phyloP scores from a whole-genome alignment of 1,140 invertebrate genomes.

The Neoseiulus cucumeris region DNA sequence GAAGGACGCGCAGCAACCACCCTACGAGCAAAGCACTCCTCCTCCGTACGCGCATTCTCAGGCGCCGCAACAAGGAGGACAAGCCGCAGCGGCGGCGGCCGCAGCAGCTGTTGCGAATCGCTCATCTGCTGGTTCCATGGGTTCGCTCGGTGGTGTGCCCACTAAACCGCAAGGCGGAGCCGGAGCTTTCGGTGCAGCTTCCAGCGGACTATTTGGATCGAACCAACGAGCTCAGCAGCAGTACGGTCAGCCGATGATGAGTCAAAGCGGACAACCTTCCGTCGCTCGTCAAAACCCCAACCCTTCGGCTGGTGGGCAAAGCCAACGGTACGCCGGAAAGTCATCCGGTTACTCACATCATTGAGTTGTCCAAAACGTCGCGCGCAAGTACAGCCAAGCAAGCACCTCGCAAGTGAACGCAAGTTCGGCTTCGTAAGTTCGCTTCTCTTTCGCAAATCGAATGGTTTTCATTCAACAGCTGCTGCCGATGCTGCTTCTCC shows the following conservation, averaged over 20 bases:
- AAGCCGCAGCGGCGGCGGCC: background rate
- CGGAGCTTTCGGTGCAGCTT: background rate
- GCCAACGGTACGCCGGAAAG: slow-evolving; percentile 5
- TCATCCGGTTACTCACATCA: slow-evolving; percentile 6
- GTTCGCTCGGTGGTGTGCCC: background rate
- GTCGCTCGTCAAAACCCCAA: background rate
- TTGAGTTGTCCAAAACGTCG: background rate
- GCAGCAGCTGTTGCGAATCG: background rate
- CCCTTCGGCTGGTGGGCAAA: background rate
- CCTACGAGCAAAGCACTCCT: slow-evolving; percentile 3
- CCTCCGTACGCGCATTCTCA: background rate
- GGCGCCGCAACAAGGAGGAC: background rate
- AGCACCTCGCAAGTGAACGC: no score
- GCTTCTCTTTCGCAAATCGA: no score
- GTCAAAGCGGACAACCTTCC: background rate
- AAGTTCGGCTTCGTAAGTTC: no score
- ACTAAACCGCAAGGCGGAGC: background rate
- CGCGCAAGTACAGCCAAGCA: no score
- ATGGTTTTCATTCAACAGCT: no score
- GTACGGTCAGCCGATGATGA: slow-evolving; percentile 7
- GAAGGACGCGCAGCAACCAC: slow-evolving; percentile 2
- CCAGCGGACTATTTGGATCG: background rate
- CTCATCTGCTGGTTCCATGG: background rate
- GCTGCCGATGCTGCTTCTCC: no score
- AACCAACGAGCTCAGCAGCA: background rate